Evolutionary conservation across 2,113 vertebrate genomes (phyloP).

Genomic region (Dunckerocampus dactyliophorus): DNA sequence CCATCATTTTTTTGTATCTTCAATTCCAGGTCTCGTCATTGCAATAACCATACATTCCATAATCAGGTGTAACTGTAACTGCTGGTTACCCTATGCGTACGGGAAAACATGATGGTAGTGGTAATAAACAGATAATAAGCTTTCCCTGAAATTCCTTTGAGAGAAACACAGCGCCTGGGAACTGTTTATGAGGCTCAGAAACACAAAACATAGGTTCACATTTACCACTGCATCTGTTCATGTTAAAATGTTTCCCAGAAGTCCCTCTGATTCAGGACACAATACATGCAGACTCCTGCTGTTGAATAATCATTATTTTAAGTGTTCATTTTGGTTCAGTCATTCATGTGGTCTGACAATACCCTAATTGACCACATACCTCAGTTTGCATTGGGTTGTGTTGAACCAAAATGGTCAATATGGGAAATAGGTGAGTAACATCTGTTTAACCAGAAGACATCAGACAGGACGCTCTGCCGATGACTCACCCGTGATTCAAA

Average conservation of each 20-base stretch:
- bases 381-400: conserved; percentile 48
- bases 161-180: conserved; percentile 45
- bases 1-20: neutral
- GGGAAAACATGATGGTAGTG: conserved; percentile 64
- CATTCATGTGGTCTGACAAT: conserved; percentile 61
- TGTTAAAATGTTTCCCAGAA: conserved; percentile 70
- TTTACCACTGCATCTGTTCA: conserved; percentile 60
- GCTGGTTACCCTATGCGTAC: conserved; percentile 33
- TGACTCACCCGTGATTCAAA: conserved; percentile 40
- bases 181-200: conserved; percentile 54
- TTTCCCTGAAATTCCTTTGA: conserved; percentile 63
- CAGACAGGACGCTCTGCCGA: conserved; percentile 18
- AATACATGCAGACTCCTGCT: conserved; percentile 46
- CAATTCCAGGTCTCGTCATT: conserved; percentile 23
- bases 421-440: conserved; percentile 27
- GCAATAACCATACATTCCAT: conserved; percentile 57
- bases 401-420: conserved; percentile 8
- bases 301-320: conserved; percentile 51
- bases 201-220: conserved; percentile 47
- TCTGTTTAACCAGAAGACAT: conserved; percentile 28
- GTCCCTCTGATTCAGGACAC: conserved; percentile 58
- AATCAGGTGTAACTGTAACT: conserved; percentile 60
- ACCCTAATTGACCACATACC: conserved; percentile 53
- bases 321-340: conserved; percentile 51
- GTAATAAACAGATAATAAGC: conserved; percentile 68